Evolutionary conservation across 2,888 invertebrate species (phyloP).

Genomic region (Xylophagus ater): DNA sequence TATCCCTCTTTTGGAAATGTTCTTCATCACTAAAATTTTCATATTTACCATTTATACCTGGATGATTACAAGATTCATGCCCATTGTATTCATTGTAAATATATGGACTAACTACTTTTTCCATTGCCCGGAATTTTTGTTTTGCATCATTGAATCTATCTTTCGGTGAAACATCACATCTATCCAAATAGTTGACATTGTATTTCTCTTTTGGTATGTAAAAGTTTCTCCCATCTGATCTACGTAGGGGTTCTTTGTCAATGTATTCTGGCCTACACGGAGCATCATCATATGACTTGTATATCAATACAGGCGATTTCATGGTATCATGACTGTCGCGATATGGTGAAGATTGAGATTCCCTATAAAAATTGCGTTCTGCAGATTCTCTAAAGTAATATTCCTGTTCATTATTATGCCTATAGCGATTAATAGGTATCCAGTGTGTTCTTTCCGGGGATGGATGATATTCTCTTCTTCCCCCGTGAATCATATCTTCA

Average conservation of each 20-base stretch:
- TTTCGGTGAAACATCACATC: constrained; percentile 47
- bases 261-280: neutral
- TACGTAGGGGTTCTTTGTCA: neutral
- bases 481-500: constrained; percentile 1
- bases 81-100: constrained; percentile 23
- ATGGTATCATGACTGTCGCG: constrained; percentile 39
- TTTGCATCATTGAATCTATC: constrained; percentile 78
- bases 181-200: neutral
- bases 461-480: constrained; percentile 6
- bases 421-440: too few species aligned
- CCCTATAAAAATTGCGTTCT: constrained; percentile 38
- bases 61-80: constrained; percentile 24
- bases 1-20: constrained; percentile 10
- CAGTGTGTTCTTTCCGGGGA: too few species aligned
- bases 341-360: constrained; percentile 38
- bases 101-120: constrained; percentile 27
- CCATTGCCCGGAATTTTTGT: constrained; percentile 72
- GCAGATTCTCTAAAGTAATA: constrained; percentile 28
- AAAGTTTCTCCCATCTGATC: neutral
- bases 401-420: constrained; percentile 16
- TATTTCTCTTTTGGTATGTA: constrained; percentile 2
- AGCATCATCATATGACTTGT: constrained; percentile 28
- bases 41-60: constrained; percentile 21
- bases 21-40: constrained; percentile 38
- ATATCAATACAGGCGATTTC: constrained; percentile 38